phyloP scores from a whole-genome alignment of 2,113 vertebrate genomes.

The Poeciliopsis retropinna region DNA sequence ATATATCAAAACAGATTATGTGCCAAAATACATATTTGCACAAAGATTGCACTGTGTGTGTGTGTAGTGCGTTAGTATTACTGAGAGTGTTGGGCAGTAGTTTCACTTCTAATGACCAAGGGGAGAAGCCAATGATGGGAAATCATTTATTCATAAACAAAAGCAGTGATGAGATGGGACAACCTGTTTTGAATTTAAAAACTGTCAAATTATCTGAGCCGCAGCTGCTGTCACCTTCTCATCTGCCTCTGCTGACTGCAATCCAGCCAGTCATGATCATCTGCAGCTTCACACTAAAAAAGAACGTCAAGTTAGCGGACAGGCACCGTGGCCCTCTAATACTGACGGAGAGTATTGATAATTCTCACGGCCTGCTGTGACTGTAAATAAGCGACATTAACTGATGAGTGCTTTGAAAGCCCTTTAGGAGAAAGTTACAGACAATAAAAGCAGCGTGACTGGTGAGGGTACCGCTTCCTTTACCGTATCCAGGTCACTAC shows the following conservation, averaged over 20 bases:
- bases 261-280: constrained; percentile 52
- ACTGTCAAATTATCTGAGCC: constrained; percentile 45
- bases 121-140: constrained; percentile 58
- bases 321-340: constrained; percentile 10
- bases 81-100: constrained; percentile 43
- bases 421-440: too few relatives aligned
- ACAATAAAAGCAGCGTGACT: not conserved
- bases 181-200: constrained; percentile 60
- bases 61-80: constrained; percentile 43
- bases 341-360: constrained; percentile 4
- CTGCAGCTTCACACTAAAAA: constrained; percentile 39
- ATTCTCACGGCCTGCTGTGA: not conserved
- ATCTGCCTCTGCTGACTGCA: constrained; percentile 20
- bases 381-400: constrained; percentile 16
- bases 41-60: constrained; percentile 11
- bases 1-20: constrained; percentile 39
- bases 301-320: constrained; percentile 20
- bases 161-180: constrained; percentile 49
- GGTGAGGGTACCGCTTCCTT: not conserved
- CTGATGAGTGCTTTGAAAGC: not conserved
- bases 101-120: constrained; percentile 54
- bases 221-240: constrained; percentile 17
- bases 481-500: not conserved
- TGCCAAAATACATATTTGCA: constrained; percentile 28
- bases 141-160: constrained; percentile 69